Percentiles rank a stretch among this genome's conserved stretches.
phyloP scores from a whole-genome alignment of 2,113 vertebrate species.

The Rhizomys pruinosus region DNA sequence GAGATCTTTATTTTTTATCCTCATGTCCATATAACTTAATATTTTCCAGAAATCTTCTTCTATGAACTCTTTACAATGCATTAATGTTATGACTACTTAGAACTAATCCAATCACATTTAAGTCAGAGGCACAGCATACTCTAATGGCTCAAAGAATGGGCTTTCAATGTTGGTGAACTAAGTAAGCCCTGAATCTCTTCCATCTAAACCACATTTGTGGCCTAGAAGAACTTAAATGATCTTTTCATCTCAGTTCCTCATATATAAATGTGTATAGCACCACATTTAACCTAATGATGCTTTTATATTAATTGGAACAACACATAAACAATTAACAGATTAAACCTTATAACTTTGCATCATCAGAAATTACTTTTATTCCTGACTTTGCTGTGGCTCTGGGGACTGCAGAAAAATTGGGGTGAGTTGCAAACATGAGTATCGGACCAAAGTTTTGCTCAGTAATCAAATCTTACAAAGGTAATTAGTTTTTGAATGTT shows the following conservation, averaged over 20 bases:
- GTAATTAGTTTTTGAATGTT: constrained; percentile 29
- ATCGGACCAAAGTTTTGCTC: too few relatives aligned
- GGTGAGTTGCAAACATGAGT: background rate
- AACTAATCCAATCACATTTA: background rate
- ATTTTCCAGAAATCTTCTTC: background rate
- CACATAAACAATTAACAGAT: background rate
- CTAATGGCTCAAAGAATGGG: background rate
- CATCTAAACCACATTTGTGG: background rate
- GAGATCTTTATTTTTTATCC: background rate
- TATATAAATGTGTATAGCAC: background rate
- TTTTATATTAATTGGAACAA: constrained; percentile 28
- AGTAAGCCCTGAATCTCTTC: background rate
- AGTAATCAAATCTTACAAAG: too few relatives aligned
- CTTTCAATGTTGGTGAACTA: background rate
- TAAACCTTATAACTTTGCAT: background rate
- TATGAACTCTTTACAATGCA: constrained; percentile 8
- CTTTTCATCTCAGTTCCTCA: background rate
- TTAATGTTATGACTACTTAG: background rate
- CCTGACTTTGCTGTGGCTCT: background rate
- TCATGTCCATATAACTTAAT: background rate
- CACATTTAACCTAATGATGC: background rate
- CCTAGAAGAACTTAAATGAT: constrained; percentile 1
- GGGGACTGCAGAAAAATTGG: background rate
- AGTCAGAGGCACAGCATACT: background rate
- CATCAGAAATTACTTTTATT: background rate